A percentile compares a stretch with the other conserved stretches of the same genome.
Evolutionary conservation across 2,888 invertebrate species (phyloP).

Genomic region (Euclidia mi): DNA sequence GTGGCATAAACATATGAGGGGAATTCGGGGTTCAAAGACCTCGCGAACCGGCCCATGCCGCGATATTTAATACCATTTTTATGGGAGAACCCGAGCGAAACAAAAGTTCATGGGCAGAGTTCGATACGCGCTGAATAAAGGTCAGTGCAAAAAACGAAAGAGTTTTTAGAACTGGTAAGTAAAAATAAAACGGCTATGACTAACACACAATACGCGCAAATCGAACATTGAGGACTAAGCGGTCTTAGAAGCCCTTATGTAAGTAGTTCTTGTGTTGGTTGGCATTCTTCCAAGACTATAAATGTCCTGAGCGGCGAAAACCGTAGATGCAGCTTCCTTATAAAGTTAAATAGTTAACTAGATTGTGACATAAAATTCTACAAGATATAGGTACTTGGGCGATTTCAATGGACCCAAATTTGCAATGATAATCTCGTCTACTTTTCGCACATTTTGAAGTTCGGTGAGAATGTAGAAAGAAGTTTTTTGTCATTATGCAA

Average conservation of each 20-base stretch:
- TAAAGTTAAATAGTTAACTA: constrained; percentile 47
- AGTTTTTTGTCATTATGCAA: no score
- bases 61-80: constrained; percentile 68
- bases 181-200: constrained; percentile 12
- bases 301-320: constrained; percentile 69
- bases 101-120: constrained; percentile 73
- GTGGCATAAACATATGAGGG: constrained; percentile 74
- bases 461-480: no score
- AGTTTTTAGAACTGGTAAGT: constrained; percentile 1
- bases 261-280: constrained; percentile 67
- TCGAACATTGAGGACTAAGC: constrained; percentile 35
- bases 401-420: no score
- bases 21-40: constrained; percentile 88
- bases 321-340: constrained; percentile 72
- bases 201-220: constrained; percentile 29
- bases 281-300: constrained; percentile 80
- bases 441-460: no score
- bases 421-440: no score
- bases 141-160: constrained; percentile 16
- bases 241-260: constrained; percentile 62
- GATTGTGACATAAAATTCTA: constrained; percentile 37
- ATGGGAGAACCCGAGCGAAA: constrained; percentile 63
- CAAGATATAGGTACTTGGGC: no score
- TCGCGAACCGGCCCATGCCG: constrained; percentile 79
- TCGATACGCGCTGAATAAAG: constrained; percentile 26